Conservation (phyloP, 1,140 invertebrate species). For the Dysdera silvatica region DNA sequence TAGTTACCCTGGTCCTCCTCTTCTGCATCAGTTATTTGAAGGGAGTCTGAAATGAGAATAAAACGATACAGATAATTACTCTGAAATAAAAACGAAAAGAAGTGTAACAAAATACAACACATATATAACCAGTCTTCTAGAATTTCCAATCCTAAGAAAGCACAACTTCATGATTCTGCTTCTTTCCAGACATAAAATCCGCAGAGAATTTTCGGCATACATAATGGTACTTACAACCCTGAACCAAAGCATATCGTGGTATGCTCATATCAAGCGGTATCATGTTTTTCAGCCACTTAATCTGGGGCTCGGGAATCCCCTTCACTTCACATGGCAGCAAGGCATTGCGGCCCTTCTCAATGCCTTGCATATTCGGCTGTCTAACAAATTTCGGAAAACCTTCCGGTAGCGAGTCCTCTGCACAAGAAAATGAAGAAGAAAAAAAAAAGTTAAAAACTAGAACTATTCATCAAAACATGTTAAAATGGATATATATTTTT, state of each 20-base stretch:
- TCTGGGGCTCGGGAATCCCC: slow-evolving; percentile 73
- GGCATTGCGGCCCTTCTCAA: slow-evolving; percentile 86
- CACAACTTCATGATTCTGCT: too few relatives aligned
- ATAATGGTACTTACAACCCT: slow-evolving; percentile 55
- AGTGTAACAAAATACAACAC: too few relatives aligned
- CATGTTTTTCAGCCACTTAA: slow-evolving; percentile 87
- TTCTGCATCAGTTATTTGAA: slow-evolving; percentile 82
- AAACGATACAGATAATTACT: neutral
- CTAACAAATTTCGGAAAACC: slow-evolving; percentile 89
- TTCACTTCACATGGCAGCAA: slow-evolving; percentile 76
- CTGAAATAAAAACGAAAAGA: neutral
- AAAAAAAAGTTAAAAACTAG: too few relatives aligned
- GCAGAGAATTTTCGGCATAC: too few relatives aligned
- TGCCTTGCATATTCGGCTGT: slow-evolving; percentile 74
- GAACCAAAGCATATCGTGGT: slow-evolving; percentile 71
- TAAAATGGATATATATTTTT: neutral
- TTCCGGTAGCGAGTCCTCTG: slow-evolving; percentile 52
- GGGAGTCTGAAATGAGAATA: slow-evolving; percentile 56
- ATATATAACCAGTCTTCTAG: too few relatives aligned
- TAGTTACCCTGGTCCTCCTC: slow-evolving; percentile 86
- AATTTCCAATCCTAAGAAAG: too few relatives aligned
- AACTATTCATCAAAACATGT: neutral
- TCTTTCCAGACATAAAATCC: too few relatives aligned
- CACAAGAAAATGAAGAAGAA: neutral
- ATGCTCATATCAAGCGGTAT: slow-evolving; percentile 78